Base-by-base conservation (phyloP, 2,797 vertebrate genomes). In the Gila robusta region DNA sequence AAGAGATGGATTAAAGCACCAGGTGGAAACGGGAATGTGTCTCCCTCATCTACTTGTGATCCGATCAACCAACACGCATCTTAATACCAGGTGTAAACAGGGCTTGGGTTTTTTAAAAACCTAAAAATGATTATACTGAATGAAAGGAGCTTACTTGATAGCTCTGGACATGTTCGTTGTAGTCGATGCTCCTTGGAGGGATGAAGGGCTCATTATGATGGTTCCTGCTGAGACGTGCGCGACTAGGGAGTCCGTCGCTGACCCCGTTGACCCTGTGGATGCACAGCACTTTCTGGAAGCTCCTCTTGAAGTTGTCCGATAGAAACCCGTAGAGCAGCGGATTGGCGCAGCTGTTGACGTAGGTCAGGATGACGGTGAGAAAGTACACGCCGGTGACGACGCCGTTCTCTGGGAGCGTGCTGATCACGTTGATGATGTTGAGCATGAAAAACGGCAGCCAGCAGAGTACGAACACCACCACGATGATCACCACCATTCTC, bases 261-360 rank as follows among this genome's bases (percentile, higher is more conserved):
- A 91, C 12, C 0, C 93, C 90, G 0, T 93, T 94, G 0, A 94
- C 90, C 77, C 94, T 96, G 19, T 90, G 92, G 35, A 97, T 90
- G 62, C 95, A 95, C 26, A 96, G 93, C 3, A 93, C 93, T 17
- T 91, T 93, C 88, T 89, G 90, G 87, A 96, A 95, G 91, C 97
- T 98, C 93, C 97, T 96, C 86, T 96, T 97, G 94, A 99, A 96
- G 94, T 98, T 99, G 78, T 98, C 96, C 0, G 97, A 98, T 70
- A 99, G 97, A 89, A 98, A 98, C 47, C 95, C 96, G 0, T 99
- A 99, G 41, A 99, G 96, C 73, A 99, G 86, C 0, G 98, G 98
- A 91, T 99, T 99, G 93, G 97, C 97, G 5, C 97, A 99, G 93
- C 98, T 99, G 94, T 98, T 99, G 91, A 98, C 96, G 0, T 99